Evolutionary conservation across 2,888 invertebrate genomes (phyloP), one percentile per base, ranked within the genome.

Genomic region (Lutraria lutraria): DNA sequence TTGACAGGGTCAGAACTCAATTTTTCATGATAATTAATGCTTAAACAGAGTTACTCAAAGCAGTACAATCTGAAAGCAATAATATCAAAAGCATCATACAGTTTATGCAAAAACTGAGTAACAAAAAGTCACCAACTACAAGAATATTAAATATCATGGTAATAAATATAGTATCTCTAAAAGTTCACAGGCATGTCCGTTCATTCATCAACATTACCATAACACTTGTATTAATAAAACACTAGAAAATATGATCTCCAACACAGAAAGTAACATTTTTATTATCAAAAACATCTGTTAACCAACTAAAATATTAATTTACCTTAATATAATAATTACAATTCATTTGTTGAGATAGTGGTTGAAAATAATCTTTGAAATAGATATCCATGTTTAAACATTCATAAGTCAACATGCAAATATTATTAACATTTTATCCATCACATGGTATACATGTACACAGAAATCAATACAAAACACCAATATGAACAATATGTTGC

Each of bases 341-440:
- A 21, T 56, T 85, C 60, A 80, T 52, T 43, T 60, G 54, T 56
- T 85, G 85, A 34, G 79, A 25, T 34, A 56, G 21, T 31, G 85
- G 79, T 53, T 85, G 85, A 43, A 85, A 85, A 21, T 85, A 80
- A 80, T 85, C 60, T 85, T 60, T 79, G 80, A 80, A 85, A 80
- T 85, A 85, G 12, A 79, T 43, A 80, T 85, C 85, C 85, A 85
- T 85, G 29, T 31, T 83, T 54, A 31, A 10, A 19, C 80, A 80
- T 80, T 31, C 34, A 80, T n/a, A 52, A 43, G 12, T 52, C 81
- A 81, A 76, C 76, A 43, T 43, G 43, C 43, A 76, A 76, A 76
- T 34, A 76, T 76, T 31, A 76, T 31, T 15, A 68, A 68, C 25
- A 68, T 68, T 68, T 68, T 68, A 68, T 68, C 63, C 63, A 68